Percentiles rank a stretch among this genome's conserved stretches.
Conservation (phyloP, 2,113 vertebrate species). For the Sebastes schlegelii region DNA sequence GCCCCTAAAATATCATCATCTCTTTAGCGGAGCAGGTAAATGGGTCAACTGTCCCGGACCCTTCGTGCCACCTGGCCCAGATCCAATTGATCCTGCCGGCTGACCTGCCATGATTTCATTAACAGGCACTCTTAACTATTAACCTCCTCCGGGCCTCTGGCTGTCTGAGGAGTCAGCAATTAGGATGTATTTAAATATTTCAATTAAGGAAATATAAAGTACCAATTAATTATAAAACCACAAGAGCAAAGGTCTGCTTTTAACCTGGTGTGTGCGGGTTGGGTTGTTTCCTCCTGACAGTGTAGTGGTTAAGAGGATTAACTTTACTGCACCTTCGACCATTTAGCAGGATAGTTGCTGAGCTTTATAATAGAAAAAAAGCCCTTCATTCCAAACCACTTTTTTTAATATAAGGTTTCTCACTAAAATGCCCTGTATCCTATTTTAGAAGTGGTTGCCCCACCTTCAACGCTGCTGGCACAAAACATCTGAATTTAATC, state of each 20-base stretch:
- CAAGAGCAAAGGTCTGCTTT: background rate
- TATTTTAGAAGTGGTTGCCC: background rate
- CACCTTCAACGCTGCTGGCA: background rate
- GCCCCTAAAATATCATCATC: constrained; percentile 28
- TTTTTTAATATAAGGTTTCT: background rate
- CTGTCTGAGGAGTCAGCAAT: constrained; percentile 47
- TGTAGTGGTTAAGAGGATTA: constrained; percentile 67
- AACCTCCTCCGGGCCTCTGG: constrained; percentile 30
- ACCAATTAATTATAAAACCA: constrained; percentile 28
- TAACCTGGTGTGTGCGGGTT: background rate
- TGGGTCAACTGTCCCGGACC: constrained; percentile 55
- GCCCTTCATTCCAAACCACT: background rate
- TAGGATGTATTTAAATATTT: constrained; percentile 46
- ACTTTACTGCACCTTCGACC: constrained; percentile 30
- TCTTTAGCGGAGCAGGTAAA: constrained; percentile 33
- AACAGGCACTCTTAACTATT: constrained; percentile 57
- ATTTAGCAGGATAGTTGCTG: constrained; percentile 36
- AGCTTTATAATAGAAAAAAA: constrained; percentile 2
- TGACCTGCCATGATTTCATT: constrained; percentile 69
- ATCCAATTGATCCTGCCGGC: constrained; percentile 69
- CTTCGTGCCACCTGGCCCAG: constrained; percentile 27
- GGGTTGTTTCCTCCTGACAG: background rate
- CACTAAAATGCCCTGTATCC: background rate
- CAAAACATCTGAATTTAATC: background rate
- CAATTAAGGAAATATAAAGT: constrained; percentile 32